Percentiles rank a stretch among this genome's conserved stretches.
Evolutionary conservation across 35 echinoderm and acorn worm genomes (phyloP).

Genomic region (Hemicentrotus pulcherrimus): DNA sequence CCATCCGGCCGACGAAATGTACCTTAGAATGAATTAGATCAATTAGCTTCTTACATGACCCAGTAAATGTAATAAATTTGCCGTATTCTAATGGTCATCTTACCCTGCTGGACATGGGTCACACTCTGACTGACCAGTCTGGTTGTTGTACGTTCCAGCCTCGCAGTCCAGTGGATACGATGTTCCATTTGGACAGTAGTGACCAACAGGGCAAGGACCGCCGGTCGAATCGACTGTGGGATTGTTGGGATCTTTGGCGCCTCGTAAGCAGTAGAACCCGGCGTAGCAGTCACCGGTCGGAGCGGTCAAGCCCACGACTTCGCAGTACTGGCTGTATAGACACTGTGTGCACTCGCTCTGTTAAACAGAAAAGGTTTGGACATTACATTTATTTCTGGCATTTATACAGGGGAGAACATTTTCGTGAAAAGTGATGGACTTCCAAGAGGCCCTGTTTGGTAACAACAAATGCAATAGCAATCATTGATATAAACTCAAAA

Average conservation of each 20-base stretch:
- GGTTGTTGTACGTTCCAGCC: conserved; percentile 89
- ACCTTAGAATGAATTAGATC: too few species aligned
- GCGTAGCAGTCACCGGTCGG: conserved; percentile 82
- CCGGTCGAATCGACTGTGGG: conserved; percentile 75
- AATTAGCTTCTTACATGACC: too few species aligned
- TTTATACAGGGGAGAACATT: too few species aligned
- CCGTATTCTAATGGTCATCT: neutral
- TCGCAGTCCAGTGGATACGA: conserved; percentile 90
- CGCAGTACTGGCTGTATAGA: conserved; percentile 88
- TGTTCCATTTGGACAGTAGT: conserved; percentile 89
- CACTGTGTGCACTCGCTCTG: conserved; percentile 90
- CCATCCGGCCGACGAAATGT: too few species aligned
- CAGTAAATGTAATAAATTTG: too few species aligned
- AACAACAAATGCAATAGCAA: too few species aligned
- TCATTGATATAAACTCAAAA: too few species aligned
- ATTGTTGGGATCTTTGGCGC: conserved; percentile 88
- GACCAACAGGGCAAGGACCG: conserved; percentile 81
- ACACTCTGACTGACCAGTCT: conserved; percentile 80
- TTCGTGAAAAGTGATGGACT: too few species aligned
- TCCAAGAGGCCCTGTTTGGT: too few species aligned
- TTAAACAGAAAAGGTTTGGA: neutral
- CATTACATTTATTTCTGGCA: too few species aligned
- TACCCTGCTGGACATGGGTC: conserved; percentile 89
- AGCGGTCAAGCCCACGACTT: conserved; percentile 61
- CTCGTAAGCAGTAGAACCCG: conserved; percentile 90